phyloP scores from a whole-genome alignment of 2,797 vertebrate genomes.

The Microctenopoma steveboyesi region DNA sequence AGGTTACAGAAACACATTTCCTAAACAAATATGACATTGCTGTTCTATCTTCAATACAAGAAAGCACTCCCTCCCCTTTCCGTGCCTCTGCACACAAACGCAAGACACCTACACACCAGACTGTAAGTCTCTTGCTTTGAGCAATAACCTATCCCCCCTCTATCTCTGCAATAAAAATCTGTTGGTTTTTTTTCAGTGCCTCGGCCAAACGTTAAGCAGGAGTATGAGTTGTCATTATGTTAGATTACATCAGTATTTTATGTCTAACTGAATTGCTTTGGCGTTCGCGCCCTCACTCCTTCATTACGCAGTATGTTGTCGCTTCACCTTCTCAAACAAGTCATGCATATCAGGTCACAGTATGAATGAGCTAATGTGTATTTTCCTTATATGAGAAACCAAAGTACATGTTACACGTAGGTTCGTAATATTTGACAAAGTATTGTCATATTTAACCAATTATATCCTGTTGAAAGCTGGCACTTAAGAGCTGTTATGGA shows the following conservation, averaged over 20 bases:
- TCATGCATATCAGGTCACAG: neutral
- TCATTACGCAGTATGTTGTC: neutral
- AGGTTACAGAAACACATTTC: slow-evolving; percentile 60
- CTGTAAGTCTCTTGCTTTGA: slow-evolving; percentile 36
- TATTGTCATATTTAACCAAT: neutral
- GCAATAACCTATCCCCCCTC: slow-evolving; percentile 17
- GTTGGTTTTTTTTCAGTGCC: slow-evolving; percentile 28
- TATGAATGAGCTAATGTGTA: slow-evolving; percentile 1
- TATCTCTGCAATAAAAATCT: slow-evolving; percentile 45
- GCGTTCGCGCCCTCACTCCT: slow-evolving; percentile 1
- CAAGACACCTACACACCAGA: slow-evolving; percentile 28
- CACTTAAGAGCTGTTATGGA: slow-evolving; percentile 9
- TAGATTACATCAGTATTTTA: slow-evolving; percentile 55
- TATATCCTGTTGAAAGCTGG: neutral
- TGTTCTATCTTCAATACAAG: slow-evolving; percentile 52
- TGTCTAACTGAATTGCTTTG: slow-evolving; percentile 57
- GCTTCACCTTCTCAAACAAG: slow-evolving; percentile 21
- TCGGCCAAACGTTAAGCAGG: slow-evolving; percentile 32
- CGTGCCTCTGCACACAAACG: slow-evolving; percentile 23
- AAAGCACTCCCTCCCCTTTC: slow-evolving; percentile 1
- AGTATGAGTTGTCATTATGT: slow-evolving; percentile 54
- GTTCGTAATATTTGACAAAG: neutral
- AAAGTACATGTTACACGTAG: neutral
- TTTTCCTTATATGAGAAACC: neutral
- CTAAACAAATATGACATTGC: slow-evolving; percentile 67